Conservation (phyloP, 1,140 invertebrate genomes). For the Telenomus remus region DNA sequence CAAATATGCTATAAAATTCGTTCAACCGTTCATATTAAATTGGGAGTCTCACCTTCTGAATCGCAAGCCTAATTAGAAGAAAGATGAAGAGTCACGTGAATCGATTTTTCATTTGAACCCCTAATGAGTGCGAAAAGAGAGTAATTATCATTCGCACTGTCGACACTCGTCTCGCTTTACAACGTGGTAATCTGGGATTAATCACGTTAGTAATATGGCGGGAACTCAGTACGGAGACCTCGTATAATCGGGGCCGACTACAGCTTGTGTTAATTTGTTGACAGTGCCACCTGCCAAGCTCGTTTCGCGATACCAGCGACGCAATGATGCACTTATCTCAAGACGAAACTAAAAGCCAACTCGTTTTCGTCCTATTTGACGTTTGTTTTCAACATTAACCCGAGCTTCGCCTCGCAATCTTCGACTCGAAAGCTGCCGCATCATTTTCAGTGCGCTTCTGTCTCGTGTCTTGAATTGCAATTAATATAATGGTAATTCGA, state of each 20-base stretch:
- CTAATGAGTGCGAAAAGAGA: conserved; percentile 28
- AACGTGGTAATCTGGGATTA: conserved; percentile 47
- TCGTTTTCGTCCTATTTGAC: too few relatives aligned
- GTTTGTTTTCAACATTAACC: too few relatives aligned
- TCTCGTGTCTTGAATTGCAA: too few relatives aligned
- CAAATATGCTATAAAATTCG: too few relatives aligned
- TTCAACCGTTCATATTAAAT: too few relatives aligned
- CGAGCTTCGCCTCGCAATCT: too few relatives aligned
- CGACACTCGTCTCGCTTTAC: background rate
- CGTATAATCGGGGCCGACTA: conserved; percentile 43
- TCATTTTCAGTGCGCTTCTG: too few relatives aligned
- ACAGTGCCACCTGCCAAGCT: conserved; percentile 13
- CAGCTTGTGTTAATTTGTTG: conserved; percentile 47
- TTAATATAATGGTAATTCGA: too few relatives aligned
- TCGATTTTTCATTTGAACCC: conserved; percentile 26
- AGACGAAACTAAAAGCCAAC: conserved; percentile 1
- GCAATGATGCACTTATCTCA: conserved; percentile 20
- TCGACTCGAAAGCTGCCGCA: too few relatives aligned
- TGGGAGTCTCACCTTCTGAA: too few relatives aligned
- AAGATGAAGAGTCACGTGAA: conserved; percentile 8
- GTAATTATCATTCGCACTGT: conserved; percentile 27
- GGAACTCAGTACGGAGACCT: conserved; percentile 34
- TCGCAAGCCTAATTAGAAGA: background rate
- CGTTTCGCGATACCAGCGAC: conserved; percentile 4
- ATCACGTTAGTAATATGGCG: conserved; percentile 41